Evolutionary conservation across 2,113 vertebrate species (phyloP).

Genomic region (Merops nubicus): DNA sequence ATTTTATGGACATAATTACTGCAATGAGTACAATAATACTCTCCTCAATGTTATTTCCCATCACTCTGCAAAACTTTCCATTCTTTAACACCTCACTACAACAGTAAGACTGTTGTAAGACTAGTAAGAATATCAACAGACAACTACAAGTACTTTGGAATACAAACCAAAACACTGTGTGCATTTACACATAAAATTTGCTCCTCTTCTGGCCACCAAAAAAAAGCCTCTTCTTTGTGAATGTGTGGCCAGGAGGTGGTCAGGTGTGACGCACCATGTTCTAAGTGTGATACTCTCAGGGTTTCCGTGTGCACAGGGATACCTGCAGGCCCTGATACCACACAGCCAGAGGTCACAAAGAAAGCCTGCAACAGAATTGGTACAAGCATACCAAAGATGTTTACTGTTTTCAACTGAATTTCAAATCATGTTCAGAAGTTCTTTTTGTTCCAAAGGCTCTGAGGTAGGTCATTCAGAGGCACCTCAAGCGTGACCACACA

Average conservation of each 20-base stretch:
- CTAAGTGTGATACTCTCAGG: too few relatives aligned
- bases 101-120: not conserved
- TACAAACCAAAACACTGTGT: not conserved
- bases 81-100: not conserved
- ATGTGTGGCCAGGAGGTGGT: not conserved
- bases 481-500: not conserved
- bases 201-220: not conserved
- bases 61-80: not conserved
- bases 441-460: not conserved
- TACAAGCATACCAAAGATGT: not conserved
- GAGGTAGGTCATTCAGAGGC: not conserved
- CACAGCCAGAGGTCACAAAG: not conserved
- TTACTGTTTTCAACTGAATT: not conserved
- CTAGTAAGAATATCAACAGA: not conserved
- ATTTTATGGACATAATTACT: not conserved
- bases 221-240: not conserved
- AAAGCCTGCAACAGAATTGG: not conserved
- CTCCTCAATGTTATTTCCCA: not conserved
- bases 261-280: not conserved
- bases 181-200: not conserved
- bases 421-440: not conserved
- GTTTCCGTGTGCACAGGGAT: fast-evolving
- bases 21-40: not conserved
- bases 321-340: not conserved
- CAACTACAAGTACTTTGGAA: not conserved